Conservation (phyloP, 1,140 invertebrate species). For the Asbolus verrucosus region DNA sequence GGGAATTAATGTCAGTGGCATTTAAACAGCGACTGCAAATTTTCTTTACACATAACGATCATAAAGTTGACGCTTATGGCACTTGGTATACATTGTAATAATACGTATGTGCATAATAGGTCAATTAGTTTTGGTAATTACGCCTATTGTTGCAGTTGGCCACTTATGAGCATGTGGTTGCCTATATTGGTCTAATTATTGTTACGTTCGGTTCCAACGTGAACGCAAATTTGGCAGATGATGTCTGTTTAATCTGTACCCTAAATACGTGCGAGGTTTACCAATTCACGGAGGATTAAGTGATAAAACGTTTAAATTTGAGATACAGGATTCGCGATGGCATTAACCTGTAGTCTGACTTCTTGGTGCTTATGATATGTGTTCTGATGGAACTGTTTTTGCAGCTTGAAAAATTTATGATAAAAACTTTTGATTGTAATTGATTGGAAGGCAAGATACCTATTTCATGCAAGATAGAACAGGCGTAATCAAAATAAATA, state of each 20-base stretch:
- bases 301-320: not conserved
- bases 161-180: slow-evolving; percentile 10
- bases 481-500: slow-evolving; percentile 6
- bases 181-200: slow-evolving; percentile 36
- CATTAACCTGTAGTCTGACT: too few relatives aligned
- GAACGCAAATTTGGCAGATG: slow-evolving; percentile 41
- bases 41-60: not conserved
- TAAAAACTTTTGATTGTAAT: too few relatives aligned
- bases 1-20: too few relatives aligned
- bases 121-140: slow-evolving; percentile 30
- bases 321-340: not conserved
- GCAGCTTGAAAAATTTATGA: not conserved
- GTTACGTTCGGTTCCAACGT: slow-evolving; percentile 24
- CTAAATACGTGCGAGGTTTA: slow-evolving; percentile 1
- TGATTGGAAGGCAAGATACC: too few relatives aligned
- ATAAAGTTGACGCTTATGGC: not conserved
- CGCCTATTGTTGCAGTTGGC: slow-evolving; percentile 18
- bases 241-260: slow-evolving; percentile 7
- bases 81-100: not conserved
- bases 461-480: not conserved
- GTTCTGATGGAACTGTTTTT: not conserved
- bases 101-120: slow-evolving; percentile 30
- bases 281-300: not conserved
- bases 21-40: slow-evolving; percentile 25
- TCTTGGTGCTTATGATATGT: too few relatives aligned